These are phyloP conservation scores for Doryteuthis pealeii DNA, from an alignment of 1,140 invertebrate genomes.

Conservation along the genomic window DNA sequence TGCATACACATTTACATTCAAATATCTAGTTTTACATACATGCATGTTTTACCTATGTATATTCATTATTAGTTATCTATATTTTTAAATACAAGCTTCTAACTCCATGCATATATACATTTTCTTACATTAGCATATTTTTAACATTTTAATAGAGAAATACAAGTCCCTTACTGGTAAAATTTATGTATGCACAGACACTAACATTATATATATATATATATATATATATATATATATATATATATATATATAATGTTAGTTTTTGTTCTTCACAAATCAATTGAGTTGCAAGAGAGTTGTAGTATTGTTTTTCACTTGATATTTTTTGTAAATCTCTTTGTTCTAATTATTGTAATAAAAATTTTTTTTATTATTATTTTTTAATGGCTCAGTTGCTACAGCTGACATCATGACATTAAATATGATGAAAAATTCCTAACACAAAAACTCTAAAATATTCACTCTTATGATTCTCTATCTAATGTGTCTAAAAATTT, in stretches of 20 bases:
- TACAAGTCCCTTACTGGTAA: neutral
- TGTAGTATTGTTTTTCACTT: neutral
- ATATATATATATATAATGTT: too few species aligned
- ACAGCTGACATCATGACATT: too few species aligned
- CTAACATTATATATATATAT: neutral
- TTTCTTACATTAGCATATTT: neutral
- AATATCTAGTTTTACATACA: neutral
- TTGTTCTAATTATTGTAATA: neutral
- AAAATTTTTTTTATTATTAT: too few species aligned
- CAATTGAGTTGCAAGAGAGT: neutral
- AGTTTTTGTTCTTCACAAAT: conserved; percentile 14
- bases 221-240: too few species aligned
- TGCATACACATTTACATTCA: neutral
- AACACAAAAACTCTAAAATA: too few species aligned
- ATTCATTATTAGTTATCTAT: neutral
- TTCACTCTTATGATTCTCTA: too few species aligned
- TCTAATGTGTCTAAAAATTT: too few species aligned
- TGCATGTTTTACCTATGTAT: neutral
- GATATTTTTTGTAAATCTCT: neutral
- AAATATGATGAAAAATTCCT: too few species aligned
- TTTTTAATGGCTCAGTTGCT: too few species aligned
- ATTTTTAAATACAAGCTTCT: neutral
- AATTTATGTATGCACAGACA: neutral
- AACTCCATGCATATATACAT: neutral
- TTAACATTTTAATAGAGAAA: neutral